Base-by-base conservation (phyloP, 1,140 invertebrate species). In the Doryteuthis pealeii region DNA sequence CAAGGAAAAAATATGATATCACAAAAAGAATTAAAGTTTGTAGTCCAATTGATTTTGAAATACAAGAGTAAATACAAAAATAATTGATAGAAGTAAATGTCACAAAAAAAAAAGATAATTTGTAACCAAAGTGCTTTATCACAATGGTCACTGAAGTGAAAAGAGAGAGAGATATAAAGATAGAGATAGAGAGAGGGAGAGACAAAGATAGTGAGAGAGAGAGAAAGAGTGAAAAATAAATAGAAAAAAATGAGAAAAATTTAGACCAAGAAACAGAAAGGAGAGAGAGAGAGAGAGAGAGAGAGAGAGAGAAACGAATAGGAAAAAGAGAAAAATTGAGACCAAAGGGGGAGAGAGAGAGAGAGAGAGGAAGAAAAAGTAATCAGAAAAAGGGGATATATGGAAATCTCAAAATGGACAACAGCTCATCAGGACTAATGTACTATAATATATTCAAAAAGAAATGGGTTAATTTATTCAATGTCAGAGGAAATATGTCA, bases 261-360 rank as follows among this genome's bases (percentile, higher is more conserved):
- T 49, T 49, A 22, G 45, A 22, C 45, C 45, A 49, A 49, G 45
- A 49, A 49, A 49, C 12, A 49, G 1, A 49, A 22, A 49, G 45
- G 45, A 49, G 45, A 49, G 45, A 49, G 45, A 49, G 45, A 49
- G 45, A 49, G 45, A 49, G 45, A 49, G 45, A 49, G 45, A 49
- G 45, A 49, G 45, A 49, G 45, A 49, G 45, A 49, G 45, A 49
- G 45, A 49, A 22, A 49, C 10, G 22, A 22, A 49, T 10, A 49
- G 45, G 22, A 22, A 49, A 22, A 49, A 22, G 22, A 22, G 22
- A 22, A 49, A 22, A 49, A 22, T 12, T 10, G 0, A 22, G 22
- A 22, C 10, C 10, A 49, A 22, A 49, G 45, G 22, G 45, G 22
- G 45, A 49, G 45, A 0, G 45, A 49, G 45, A 12, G 45, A 22